Base-by-base conservation (phyloP, 2,113 vertebrate genomes). In the Ammodytes marinus region DNA sequence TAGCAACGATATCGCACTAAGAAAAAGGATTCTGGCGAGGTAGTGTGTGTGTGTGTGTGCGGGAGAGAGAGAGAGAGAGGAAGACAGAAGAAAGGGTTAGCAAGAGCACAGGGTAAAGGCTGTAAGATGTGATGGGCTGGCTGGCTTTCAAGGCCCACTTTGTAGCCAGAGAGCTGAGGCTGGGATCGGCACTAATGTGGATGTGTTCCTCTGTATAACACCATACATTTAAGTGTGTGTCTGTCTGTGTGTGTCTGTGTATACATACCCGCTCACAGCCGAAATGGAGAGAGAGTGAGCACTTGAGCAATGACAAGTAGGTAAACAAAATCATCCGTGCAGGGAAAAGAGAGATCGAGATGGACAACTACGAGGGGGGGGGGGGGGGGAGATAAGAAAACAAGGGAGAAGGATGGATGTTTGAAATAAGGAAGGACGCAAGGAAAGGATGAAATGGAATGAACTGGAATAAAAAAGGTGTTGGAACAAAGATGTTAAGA, bases 281-380 rank as follows among this genome's bases (percentile, higher is more conserved):
- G 74, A 89, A 27, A 87, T 70, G 83, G 88, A 84, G 80, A 84
- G 80, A 88, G 85, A 81, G 82, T 69, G 80, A 88, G 89, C 87
- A 92, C 90, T 91, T 88, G 84, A 83, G 89, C 92, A 88, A 86
- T 91, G 94, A 89, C 92, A 92, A 86, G 89, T 89, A 89, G 88
- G 90, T 92, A 91, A 93, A 94, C 91, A 93, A 86, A 92, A 86
- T 87, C 92, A 93, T 85, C 84, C 80, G 60, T 72, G 92, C 90
- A 92, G 86, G 89, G 72, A 87, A 84, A 74, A 84, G 63, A 82
- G 50, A 88, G 75, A 61, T 11, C 15, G 83, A 82, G 86, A 80
- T 84, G 72, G 82, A 90, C 70, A 65, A 53, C 75, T 84, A 70
- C 74, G 71, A 69, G 80, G 66, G 60, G 13, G 67, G 66, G 76